A percentile compares a stretch with the other conserved stretches of the same genome.
These are phyloP conservation scores for Cyprinus carpio DNA, from an alignment of 2,113 vertebrate genomes.

Conservation along the genomic window DNA sequence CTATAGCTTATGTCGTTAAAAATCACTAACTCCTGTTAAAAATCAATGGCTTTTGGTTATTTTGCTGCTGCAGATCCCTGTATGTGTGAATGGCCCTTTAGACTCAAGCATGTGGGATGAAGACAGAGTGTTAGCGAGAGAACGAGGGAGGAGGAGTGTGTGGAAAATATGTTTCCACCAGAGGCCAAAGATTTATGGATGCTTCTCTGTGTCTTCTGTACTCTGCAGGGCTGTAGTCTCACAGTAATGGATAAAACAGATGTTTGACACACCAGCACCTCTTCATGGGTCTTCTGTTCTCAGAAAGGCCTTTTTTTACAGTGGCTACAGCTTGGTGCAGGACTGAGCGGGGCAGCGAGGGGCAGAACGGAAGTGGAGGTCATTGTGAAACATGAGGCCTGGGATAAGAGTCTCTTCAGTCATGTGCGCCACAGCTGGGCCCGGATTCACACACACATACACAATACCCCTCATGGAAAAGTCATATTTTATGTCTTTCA, in stretches of 20 bases:
- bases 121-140: slow-evolving; percentile 43
- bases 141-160: slow-evolving; percentile 59
- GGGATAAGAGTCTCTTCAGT: slow-evolving; percentile 74
- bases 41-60: slow-evolving; percentile 12
- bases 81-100: not conserved
- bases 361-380: slow-evolving; percentile 81
- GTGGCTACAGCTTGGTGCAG: slow-evolving; percentile 63
- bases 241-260: slow-evolving; percentile 86
- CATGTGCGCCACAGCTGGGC: slow-evolving; percentile 84
- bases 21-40: not conserved
- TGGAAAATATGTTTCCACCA: slow-evolving; percentile 67
- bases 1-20: not conserved
- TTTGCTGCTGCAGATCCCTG: not conserved
- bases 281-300: slow-evolving; percentile 84
- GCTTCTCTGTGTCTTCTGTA: slow-evolving; percentile 74
- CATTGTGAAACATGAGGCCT: slow-evolving; percentile 85
- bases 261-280: slow-evolving; percentile 85
- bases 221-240: slow-evolving; percentile 56
- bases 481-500: slow-evolving; percentile 53
- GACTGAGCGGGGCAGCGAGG: slow-evolving; percentile 2
- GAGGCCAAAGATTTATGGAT: slow-evolving; percentile 85
- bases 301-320: slow-evolving; percentile 76
- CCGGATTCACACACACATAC: slow-evolving; percentile 59
- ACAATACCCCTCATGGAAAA: slow-evolving; percentile 63
- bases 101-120: slow-evolving; percentile 29